phyloP scores from a whole-genome alignment of 1,140 invertebrate species.

The Chelonus insularis region DNA sequence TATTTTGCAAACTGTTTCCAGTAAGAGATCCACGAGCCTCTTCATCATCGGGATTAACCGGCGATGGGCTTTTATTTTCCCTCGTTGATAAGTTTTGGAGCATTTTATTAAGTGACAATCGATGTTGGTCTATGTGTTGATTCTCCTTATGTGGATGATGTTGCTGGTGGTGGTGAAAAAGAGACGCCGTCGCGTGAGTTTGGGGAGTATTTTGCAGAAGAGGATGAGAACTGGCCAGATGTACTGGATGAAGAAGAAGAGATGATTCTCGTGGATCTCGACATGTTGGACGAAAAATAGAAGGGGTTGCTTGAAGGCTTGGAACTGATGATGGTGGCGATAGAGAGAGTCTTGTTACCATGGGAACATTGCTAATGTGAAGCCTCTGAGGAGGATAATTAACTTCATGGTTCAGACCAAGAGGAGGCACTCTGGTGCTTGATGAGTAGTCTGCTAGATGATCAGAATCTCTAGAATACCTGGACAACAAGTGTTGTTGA shows the following conservation, averaged over 20 bases:
- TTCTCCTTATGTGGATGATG: conserved; percentile 32
- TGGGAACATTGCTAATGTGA: conserved; percentile 45
- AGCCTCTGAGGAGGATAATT: conserved; percentile 45
- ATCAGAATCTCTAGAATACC: conserved; percentile 43
- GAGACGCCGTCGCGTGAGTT: conserved; percentile 40
- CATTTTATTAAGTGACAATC: conserved; percentile 48
- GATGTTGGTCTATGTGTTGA: conserved; percentile 14
- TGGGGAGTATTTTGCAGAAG: conserved; percentile 41
- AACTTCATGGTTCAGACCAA: conserved; percentile 42
- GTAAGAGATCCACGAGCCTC: conserved; percentile 16
- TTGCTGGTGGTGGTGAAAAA: conserved; percentile 35
- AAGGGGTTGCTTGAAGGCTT: conserved; percentile 40
- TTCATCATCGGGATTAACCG: conserved; percentile 35
- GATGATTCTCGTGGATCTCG: conserved; percentile 44
- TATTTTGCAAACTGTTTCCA: conserved; percentile 25
- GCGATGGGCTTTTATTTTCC: conserved; percentile 36
- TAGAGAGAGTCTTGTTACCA: conserved; percentile 51
- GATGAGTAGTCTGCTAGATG: conserved; percentile 41
- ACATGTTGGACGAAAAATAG: conserved; percentile 43
- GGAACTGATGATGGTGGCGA: conserved; percentile 52
- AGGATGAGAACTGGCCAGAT: conserved; percentile 31
- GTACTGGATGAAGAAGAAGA: conserved; percentile 36
- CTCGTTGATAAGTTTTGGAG: conserved; percentile 33
- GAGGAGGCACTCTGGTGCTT: conserved; percentile 27
- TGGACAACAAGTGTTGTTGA: conserved; percentile 38